These are phyloP conservation scores for Encarsia formosa DNA, from an alignment of 2,888 invertebrate genomes.

Conservation along the genomic window DNA sequence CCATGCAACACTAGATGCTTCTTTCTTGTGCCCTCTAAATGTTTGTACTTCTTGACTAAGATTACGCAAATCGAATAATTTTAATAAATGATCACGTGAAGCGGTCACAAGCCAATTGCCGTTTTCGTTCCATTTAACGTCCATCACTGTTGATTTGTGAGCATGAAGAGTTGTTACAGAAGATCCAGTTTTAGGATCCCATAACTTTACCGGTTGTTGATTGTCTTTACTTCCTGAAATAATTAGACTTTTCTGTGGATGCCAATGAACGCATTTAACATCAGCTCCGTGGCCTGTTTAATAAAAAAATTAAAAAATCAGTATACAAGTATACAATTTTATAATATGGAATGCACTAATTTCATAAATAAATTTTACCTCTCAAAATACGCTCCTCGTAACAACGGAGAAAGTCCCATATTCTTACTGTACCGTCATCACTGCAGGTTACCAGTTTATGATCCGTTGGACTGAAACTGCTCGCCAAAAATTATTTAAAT, in stretches of 20 bases:
- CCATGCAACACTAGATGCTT: slow-evolving; percentile 96
- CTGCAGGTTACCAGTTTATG: slow-evolving; percentile 98
- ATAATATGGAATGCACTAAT: neutral
- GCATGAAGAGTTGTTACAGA: slow-evolving; percentile 96
- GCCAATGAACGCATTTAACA: slow-evolving; percentile 99
- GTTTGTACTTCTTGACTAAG: slow-evolving; percentile 93
- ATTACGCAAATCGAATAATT: slow-evolving; percentile 96
- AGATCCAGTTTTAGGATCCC: slow-evolving; percentile 97
- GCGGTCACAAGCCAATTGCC: slow-evolving; percentile 99
- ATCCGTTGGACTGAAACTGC: slow-evolving; percentile 98
- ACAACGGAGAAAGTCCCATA: slow-evolving; percentile 98
- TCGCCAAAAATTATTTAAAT: too few relatives aligned
- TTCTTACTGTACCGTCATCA: slow-evolving; percentile 96
- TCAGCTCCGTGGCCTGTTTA: slow-evolving; percentile 88
- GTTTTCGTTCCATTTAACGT: slow-evolving; percentile 98
- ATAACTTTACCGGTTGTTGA: slow-evolving; percentile 98
- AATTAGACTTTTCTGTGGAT: slow-evolving; percentile 94
- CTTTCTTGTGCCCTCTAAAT: slow-evolving; percentile 98
- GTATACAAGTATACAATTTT: neutral
- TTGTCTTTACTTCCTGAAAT: slow-evolving; percentile 99
- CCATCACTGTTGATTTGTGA: slow-evolving; percentile 99
- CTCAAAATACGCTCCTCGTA: slow-evolving; percentile 91
- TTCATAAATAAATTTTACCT: slow-evolving; percentile 61
- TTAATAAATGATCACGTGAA: slow-evolving; percentile 93
- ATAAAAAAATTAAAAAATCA: slow-evolving; percentile 13